Conservation (phyloP, 2,888 invertebrate species). For the Drosophila borealis region DNA sequence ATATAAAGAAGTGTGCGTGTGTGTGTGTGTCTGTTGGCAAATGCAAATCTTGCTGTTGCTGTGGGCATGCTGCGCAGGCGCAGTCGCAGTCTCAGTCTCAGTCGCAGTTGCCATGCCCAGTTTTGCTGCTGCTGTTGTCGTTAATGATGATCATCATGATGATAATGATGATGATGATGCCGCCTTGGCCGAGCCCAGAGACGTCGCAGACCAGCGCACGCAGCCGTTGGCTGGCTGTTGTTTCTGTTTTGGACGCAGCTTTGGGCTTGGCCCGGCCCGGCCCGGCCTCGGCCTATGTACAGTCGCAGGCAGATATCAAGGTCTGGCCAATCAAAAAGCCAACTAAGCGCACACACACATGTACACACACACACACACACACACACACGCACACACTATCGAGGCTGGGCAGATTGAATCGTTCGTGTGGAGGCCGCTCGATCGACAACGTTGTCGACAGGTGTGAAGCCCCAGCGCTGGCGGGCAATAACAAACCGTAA, state of each 20-base stretch:
- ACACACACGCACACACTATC: conserved; percentile 18
- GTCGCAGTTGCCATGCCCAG: conserved; percentile 47
- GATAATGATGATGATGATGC: conserved; percentile 32
- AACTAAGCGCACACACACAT: conserved; percentile 46
- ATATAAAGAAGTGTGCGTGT: background rate
- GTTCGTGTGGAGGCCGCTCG: conserved; percentile 33
- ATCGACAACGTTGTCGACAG: conserved; percentile 53
- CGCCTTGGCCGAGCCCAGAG: conserved; percentile 64
- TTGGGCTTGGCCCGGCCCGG: conserved; percentile 59
- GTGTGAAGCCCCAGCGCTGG: conserved; percentile 65
- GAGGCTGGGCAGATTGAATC: conserved; percentile 39
- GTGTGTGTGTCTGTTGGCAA: conserved; percentile 16
- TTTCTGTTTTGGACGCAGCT: conserved; percentile 44
- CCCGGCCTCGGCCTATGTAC: conserved; percentile 54
- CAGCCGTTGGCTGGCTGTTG: conserved; percentile 21
- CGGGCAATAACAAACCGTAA: conserved; percentile 65
- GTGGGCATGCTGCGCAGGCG: conserved; percentile 64
- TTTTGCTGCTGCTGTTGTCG: conserved; percentile 20
- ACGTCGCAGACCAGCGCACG: conserved; percentile 11
- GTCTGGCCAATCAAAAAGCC: conserved; percentile 79
- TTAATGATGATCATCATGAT: conserved; percentile 20
- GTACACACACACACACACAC: conserved; percentile 22
- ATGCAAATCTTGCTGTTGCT: conserved; percentile 48
- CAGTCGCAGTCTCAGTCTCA: conserved; percentile 40
- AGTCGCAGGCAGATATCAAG: conserved; percentile 60